Evolutionary conservation across 1,140 invertebrate genomes (phyloP), one percentile per base, ranked within the genome.

Genomic region (Harpegnathos saltator): DNA sequence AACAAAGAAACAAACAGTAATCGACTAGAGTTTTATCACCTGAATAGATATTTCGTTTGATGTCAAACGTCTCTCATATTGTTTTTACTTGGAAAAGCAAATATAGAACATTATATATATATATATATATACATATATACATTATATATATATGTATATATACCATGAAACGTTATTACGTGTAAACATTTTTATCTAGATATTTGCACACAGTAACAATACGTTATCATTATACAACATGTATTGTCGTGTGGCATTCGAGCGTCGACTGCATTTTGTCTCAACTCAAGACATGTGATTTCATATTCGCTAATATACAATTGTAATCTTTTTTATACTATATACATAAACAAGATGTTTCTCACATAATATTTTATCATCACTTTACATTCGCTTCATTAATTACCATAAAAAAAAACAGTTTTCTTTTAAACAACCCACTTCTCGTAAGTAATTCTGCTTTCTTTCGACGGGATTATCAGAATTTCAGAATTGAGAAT

Each of bases 1-100:
- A 74, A 62, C 29, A 48, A 4, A n/a, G 1, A 75, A 33, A 44
- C 15, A 54, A 26, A 75, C 12, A 24, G 48, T 44, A 15, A 58
- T 65, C 65, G 73, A 75, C 59, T 75, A 75, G 73, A 65, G 44
- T 24, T 75, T 63, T 1, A 65, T 61, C 17, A 74, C 52, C 1
- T 22, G 24, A 26, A 19, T 75, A 3, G 3, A 75, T 9, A 65
- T 75, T 65, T 54, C 14, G 56, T 75, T 65, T 54, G n/a, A 19
- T 1, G 15, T 44, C 1, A 3, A 44, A 44, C 38, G 11, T 7
- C 4, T 44, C 0, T 59, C 17, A 1, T 44, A 22, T 73, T 1
- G 29, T 22, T 15, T 4, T 44, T 33, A 5, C 58, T 29, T 22
- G 52, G 26, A 22, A 3, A 29, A 58, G 24, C 59, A 48, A 50